A percentile compares a stretch with the other conserved stretches of the same genome.
These are phyloP conservation scores for Menura novaehollandiae DNA, from an alignment of 2,113 vertebrate genomes.

Conservation along the genomic window DNA sequence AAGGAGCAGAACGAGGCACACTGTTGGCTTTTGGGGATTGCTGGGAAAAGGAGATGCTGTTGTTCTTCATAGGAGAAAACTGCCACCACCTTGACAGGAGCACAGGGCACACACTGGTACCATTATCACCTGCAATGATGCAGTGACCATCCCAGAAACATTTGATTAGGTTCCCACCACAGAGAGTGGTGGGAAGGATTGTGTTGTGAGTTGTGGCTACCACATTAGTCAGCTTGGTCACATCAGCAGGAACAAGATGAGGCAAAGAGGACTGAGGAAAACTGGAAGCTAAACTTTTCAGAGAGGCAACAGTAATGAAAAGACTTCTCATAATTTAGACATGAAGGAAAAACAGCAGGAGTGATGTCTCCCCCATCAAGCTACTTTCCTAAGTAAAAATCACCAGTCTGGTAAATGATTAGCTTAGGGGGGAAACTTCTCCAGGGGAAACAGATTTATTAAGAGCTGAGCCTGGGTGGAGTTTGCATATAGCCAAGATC, in stretches of 20 bases:
- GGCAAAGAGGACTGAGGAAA: not conserved
- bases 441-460: not conserved
- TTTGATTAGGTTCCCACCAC: not conserved
- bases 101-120: too few relatives aligned
- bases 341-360: not conserved
- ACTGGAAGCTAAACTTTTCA: not conserved
- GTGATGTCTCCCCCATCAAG: not conserved
- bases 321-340: not conserved
- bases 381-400: not conserved
- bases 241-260: not conserved
- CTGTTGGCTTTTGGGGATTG: not conserved
- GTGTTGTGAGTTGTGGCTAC: not conserved
- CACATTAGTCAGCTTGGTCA: not conserved
- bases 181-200: not conserved
- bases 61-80: not conserved
- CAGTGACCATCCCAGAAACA: not conserved
- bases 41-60: not conserved
- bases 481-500: not conserved
- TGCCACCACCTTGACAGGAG: not conserved
- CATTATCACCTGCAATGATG: not conserved
- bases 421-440: not conserved
- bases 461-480: not conserved
- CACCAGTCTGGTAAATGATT: not conserved
- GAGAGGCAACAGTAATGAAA: not conserved
- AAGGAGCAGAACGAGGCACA: not conserved